Base-by-base conservation (phyloP, 2,797 vertebrate species). In the Aplochiton taeniatus region DNA sequence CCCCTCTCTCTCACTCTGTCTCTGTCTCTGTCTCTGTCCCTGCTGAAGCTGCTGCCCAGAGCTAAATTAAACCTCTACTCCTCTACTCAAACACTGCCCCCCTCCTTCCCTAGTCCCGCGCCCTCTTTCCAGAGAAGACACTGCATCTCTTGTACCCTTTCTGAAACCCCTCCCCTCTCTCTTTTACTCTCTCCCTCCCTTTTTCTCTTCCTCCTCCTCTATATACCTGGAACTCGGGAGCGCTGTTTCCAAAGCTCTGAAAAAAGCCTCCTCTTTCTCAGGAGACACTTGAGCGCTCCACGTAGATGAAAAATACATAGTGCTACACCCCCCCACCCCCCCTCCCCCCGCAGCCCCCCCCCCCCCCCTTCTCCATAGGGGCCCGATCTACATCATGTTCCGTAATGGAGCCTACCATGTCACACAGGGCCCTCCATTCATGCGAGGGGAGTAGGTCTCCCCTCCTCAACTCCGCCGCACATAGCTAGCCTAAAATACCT, bases 231-330 rank as follows among this genome's bases (percentile, higher is more conserved):
- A 91, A 91, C 83, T 82, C 82, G 79, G 76, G 69, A 78, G 81
- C 73, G 78, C 85, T 78, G 78, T 89, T 83, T 88, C 82, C 83
- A 88, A 75, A 74, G 61, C 68, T 75, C 69, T 61, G 69, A 73
- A 31, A 31, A 31, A 72, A 89, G 88, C 83, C 83, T 79, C 82
- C 84, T 85, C 85, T 83, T 87, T 82, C 85, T 84, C 79, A 57
- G 77, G 87, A 92, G 92, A 91, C 87, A 87, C 88, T 90, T 79
- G 75, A 81, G 58, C 63, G 61, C 83, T 81, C 72, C 70, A 87
- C 70, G 77, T 85, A 92, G 91, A 93, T 93, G 88, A 92, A 91
- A 92, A 93, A 90, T 92, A 93, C 85, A 93, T 92, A 92, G 81
- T 65, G 75, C 54, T 70, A 68, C 65, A 65, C 56, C 49, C 63